Conservation (phyloP, 2,888 invertebrate genomes). For the Dromius quadrimaculatus region DNA sequence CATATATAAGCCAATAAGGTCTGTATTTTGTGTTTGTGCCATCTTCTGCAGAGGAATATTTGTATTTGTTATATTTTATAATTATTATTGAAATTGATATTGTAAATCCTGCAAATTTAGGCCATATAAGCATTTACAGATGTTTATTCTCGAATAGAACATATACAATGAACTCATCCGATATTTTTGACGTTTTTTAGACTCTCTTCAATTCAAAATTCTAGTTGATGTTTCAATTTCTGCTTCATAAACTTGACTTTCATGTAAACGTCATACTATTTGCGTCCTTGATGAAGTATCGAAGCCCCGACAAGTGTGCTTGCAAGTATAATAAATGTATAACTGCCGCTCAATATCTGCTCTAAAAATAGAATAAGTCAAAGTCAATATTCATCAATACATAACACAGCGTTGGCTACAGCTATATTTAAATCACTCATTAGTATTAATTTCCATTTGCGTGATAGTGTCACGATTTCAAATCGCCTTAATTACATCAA, state of each 20-base stretch:
- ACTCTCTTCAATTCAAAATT: too few relatives aligned
- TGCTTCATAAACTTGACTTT: too few relatives aligned
- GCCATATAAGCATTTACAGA: too few relatives aligned
- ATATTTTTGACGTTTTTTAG: too few relatives aligned
- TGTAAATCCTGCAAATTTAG: too few relatives aligned
- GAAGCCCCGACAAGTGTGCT: too few relatives aligned
- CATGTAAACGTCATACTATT: too few relatives aligned
- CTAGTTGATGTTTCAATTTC: too few relatives aligned
- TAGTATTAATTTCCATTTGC: constrained; percentile 44
- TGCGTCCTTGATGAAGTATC: too few relatives aligned
- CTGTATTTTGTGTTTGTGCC: not conserved
- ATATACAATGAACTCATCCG: too few relatives aligned
- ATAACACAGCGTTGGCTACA: not conserved
- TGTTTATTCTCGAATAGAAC: too few relatives aligned
- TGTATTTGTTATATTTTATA: not conserved
- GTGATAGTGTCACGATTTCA: constrained; percentile 37
- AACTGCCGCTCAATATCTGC: constrained; percentile 1
- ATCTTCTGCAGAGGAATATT: not conserved
- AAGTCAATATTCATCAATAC: constrained; percentile 21
- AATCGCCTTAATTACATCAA: constrained; percentile 29
- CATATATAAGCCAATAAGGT: constrained; percentile 2
- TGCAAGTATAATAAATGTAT: constrained; percentile 16
- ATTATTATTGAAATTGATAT: too few relatives aligned
- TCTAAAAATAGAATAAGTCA: not conserved
- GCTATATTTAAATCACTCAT: constrained; percentile 38